Percentiles rank a stretch among this genome's conserved stretches.
Conservation (phyloP, 1,140 invertebrate genomes). For the Atta cephalotes region DNA sequence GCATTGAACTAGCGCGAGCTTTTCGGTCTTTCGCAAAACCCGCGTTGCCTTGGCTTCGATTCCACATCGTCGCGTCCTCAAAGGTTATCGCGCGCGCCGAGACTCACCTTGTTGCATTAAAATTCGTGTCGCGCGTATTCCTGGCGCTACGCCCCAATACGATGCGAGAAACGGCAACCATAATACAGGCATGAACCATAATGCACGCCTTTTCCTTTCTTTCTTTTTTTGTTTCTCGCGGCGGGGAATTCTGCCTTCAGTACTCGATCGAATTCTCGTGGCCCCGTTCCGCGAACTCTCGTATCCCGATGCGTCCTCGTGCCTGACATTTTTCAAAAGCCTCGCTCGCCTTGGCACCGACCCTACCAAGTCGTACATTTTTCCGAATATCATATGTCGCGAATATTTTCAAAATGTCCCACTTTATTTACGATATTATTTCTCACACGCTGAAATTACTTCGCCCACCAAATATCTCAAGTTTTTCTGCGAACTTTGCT, state of each 20-base stretch:
- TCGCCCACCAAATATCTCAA: neutral
- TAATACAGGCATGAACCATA: neutral
- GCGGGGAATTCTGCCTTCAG: slow-evolving; percentile 28
- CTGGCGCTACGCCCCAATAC: neutral
- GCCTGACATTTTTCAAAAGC: slow-evolving; percentile 51
- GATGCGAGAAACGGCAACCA: neutral
- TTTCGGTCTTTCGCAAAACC: slow-evolving; percentile 37
- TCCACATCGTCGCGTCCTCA: slow-evolving; percentile 32
- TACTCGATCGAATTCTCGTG: slow-evolving; percentile 33
- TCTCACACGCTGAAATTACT: neutral
- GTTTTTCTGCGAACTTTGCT: neutral
- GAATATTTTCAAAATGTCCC: slow-evolving; percentile 40
- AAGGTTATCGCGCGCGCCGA: slow-evolving; percentile 11
- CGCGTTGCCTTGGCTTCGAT: slow-evolving; percentile 43
- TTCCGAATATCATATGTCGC: slow-evolving; percentile 43
- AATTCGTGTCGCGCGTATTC: slow-evolving; percentile 37
- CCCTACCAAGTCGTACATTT: slow-evolving; percentile 4
- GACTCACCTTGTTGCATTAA: slow-evolving; percentile 31
- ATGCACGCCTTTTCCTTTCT: neutral
- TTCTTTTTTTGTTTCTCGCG: neutral
- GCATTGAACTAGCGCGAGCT: slow-evolving; percentile 43
- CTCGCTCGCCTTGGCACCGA: slow-evolving; percentile 49
- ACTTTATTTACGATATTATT: slow-evolving; percentile 37
- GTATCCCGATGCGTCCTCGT: slow-evolving; percentile 23
- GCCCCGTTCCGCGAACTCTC: slow-evolving; percentile 19